phyloP scores from a whole-genome alignment of 2,888 invertebrate species.

The Zelleria hepariella region DNA sequence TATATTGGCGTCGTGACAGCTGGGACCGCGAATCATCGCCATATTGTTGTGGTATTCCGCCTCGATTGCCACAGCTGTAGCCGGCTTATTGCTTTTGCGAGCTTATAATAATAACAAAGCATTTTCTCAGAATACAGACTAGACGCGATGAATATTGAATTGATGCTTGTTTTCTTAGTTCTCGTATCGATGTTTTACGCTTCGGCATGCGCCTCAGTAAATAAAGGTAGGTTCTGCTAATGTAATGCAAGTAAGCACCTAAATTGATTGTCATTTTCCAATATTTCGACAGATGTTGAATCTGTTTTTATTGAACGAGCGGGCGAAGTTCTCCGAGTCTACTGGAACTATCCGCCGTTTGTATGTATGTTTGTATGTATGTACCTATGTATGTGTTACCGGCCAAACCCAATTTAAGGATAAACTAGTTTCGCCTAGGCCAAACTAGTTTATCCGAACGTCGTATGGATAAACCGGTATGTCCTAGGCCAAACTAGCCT shows the following conservation, averaged over 20 bases:
- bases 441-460: no score
- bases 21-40: background rate
- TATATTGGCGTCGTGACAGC: background rate
- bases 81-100: background rate
- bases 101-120: background rate
- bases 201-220: background rate
- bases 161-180: background rate
- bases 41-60: background rate
- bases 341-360: no score
- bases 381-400: no score
- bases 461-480: no score
- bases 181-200: background rate
- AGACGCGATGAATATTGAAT: background rate
- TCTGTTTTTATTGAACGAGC: no score
- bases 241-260: background rate
- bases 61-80: background rate
- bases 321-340: no score
- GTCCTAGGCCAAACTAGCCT: no score
- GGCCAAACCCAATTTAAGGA: no score
- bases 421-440: no score
- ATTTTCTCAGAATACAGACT: background rate
- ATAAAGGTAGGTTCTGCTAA: no score
- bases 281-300: background rate
- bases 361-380: no score
- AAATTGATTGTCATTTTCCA: background rate